Base-by-base conservation (phyloP, 2,113 vertebrate genomes). In the Antidorcas marsupialis region DNA sequence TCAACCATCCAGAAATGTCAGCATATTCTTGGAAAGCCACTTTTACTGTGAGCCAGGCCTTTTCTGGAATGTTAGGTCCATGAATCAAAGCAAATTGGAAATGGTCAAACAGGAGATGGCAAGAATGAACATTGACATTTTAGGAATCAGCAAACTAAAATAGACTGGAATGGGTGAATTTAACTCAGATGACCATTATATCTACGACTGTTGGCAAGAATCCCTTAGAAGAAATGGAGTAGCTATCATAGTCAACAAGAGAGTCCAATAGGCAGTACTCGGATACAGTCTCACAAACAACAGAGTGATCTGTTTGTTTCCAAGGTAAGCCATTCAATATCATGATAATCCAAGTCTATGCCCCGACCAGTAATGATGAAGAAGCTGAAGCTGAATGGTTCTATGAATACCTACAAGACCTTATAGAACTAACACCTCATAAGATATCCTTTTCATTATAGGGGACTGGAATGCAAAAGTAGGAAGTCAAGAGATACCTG, bases 1-100 rank as follows among this genome's bases (percentile, higher is more conserved):
- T 17, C 55, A 45, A 96, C 39, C 87, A 97, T 90, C 78, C 3
- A 76, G 74, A 90, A 97, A 97, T n/a, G 74, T 84, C 57, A 93
- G 81, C 2, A 6, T 67, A 55, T 85, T 91, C 87, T 67, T 93
- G 16, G 84, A 96, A 89, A 96, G 39, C 6, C n/a, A 11, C 5
- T 7, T 25, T 81, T 12, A 19, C 6, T 52, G 9, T 15, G 76
- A 83, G 55, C 28, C 84, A 53, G 67, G 84, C 16, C 25, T 50
- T 13, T 8, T 78, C 45, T 71, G n/a, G 67, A 71, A 36, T 23
- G n/a, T 71, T 71, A 71, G 19, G n/a, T 71, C 67, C n/a, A 6
- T 71, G 67, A 71, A 71, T 39, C 67, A 71, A 23, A 71, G 67
- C n/a, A 71, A 71, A 39, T 3, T 71, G n/a, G n/a, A 71, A 71